Base-by-base conservation (phyloP, 2,888 invertebrate species). In the Spisula solida region DNA sequence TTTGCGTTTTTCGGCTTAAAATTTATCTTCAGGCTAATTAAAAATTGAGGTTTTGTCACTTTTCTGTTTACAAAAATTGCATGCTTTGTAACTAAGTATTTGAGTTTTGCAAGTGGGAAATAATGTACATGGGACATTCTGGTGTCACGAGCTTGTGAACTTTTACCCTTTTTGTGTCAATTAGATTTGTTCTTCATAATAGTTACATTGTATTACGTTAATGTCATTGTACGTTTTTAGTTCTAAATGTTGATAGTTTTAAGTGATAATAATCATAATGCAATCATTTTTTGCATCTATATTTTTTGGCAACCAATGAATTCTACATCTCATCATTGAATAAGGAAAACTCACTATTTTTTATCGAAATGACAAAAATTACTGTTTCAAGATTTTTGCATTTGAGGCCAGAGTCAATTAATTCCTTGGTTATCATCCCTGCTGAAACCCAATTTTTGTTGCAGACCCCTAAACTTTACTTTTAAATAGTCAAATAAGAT, bases 151-250 rank as follows among this genome's bases (percentile, higher is more conserved):
- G 25, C n/a, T 12, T 66, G n/a, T 12, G 41, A 66, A 25, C 8
- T 5, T 66, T 25, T 10, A 66, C 60, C 25, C 60, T 66, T 66
- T 56, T 66, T 25, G 60, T 66, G 60, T 66, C 60, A 66, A 18
- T 25, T 66, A 66, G n/a, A 66, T 66, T 66, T 66, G 60, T 66
- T 2, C 60, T 66, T 66, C 1, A 66, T 66, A 66, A 66, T 66
- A 10, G 60, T 25, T 2, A 66, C 60, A 66, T 66, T 25, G 60
- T 66, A 25, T 25, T 41, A 8, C 25, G 8, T 25, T n/a, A 66
- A 66, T 66, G 60, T 66, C 60, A 66, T 66, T 10, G 25, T 25
- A 60, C n/a, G 60, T 66, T 66, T n/a, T 66, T 66, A n/a, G 5
- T 10, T 66, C 14, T 51, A 12, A 41, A 41, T 8, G 14, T 51